These are phyloP conservation scores for Anaspis maculata DNA, from an alignment of 2,888 invertebrate species.

Conservation along the genomic window DNA sequence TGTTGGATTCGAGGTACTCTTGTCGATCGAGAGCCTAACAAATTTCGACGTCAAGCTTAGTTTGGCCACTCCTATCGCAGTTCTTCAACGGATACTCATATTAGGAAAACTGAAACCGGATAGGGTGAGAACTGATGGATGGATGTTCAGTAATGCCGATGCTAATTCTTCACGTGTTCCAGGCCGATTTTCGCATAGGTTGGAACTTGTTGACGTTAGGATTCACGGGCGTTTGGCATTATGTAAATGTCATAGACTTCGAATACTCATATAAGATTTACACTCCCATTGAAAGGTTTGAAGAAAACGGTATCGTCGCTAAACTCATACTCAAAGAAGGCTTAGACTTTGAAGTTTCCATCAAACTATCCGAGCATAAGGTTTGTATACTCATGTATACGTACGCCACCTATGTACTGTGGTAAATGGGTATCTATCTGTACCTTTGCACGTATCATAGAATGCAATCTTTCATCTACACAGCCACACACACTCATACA, in stretches of 20 bases:
- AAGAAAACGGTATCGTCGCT: constrained; percentile 66
- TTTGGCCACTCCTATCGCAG: constrained; percentile 65
- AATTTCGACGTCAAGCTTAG: constrained; percentile 69
- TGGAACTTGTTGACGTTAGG: constrained; percentile 70
- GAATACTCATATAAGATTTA: constrained; percentile 70
- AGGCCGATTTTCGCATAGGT: constrained; percentile 67
- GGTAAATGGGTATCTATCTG: no score
- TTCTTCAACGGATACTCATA: constrained; percentile 56
- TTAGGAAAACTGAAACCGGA: constrained; percentile 61
- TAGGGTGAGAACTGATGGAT: constrained; percentile 43
- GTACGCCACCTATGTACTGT: no score
- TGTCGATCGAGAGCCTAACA: constrained; percentile 52
- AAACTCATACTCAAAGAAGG: constrained; percentile 58
- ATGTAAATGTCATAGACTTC: constrained; percentile 58
- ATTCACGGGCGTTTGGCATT: constrained; percentile 72
- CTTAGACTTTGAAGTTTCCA: constrained; percentile 61
- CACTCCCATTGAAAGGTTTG: constrained; percentile 69
- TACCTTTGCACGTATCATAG: no score
- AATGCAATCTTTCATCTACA: constrained; percentile 26
- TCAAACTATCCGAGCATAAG: constrained; percentile 61
- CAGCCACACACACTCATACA: no score
- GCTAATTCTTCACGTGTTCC: constrained; percentile 21
- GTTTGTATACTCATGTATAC: constrained; percentile 28
- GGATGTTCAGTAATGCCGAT: no score
- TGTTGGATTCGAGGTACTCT: constrained; percentile 59